These are phyloP conservation scores for Eilema griseolum DNA, from an alignment of 2,888 invertebrate species.

Conservation along the genomic window DNA sequence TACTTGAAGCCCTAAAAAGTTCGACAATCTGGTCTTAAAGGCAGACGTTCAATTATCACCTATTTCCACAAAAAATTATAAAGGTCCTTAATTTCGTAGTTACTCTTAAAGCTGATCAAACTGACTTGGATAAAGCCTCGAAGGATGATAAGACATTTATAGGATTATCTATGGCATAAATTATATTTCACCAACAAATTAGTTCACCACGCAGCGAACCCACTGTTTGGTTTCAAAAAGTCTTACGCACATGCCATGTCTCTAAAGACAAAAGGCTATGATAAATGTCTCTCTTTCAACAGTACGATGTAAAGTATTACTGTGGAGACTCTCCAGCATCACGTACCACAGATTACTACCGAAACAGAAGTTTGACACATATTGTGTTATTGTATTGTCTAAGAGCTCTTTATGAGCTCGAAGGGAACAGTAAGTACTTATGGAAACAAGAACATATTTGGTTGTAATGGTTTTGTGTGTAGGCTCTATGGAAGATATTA, in stretches of 20 bases:
- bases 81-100: too few species aligned
- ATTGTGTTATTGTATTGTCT: constrained; percentile 62
- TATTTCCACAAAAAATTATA: too few species aligned
- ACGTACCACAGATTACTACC: constrained; percentile 64
- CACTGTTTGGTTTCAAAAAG: constrained; percentile 36
- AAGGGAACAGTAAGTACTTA: constrained; percentile 31
- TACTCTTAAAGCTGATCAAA: too few species aligned
- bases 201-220: constrained; percentile 14
- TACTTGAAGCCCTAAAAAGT: too few species aligned
- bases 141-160: too few species aligned
- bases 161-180: background rate
- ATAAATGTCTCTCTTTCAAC: constrained; percentile 40
- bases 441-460: constrained; percentile 35
- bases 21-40: too few species aligned
- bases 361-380: constrained; percentile 73
- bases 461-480: constrained; percentile 30
- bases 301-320: constrained; percentile 26
- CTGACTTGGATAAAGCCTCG: too few species aligned
- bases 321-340: constrained; percentile 25
- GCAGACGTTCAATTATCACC: too few species aligned
- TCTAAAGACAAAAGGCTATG: constrained; percentile 37
- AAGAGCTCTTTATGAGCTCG: constrained; percentile 44
- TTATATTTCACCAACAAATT: background rate
- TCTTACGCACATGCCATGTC: constrained; percentile 36
- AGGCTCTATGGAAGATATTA: constrained; percentile 23